Conservation (phyloP, 2,797 vertebrate species). For the Neosilurus hyrtlii region DNA sequence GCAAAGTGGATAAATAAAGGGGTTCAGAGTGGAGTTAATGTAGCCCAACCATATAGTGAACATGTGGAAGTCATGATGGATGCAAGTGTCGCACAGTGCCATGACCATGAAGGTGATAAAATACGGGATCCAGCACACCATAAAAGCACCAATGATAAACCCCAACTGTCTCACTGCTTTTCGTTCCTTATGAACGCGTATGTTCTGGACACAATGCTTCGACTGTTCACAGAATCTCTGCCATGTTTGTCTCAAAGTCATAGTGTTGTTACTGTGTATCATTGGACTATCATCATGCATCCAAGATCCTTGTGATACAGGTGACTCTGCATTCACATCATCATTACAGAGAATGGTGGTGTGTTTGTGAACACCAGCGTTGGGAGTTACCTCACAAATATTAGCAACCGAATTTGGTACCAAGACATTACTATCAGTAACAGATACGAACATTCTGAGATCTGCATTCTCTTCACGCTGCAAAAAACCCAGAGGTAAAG, state of each 20-base stretch:
- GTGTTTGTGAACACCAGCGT: slow-evolving; percentile 72
- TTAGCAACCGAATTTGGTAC: slow-evolving; percentile 66
- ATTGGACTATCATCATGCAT: slow-evolving; percentile 48
- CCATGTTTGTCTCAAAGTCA: slow-evolving; percentile 81
- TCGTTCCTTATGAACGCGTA: slow-evolving; percentile 81
- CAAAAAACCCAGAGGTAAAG: slow-evolving; percentile 48
- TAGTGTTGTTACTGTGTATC: slow-evolving; percentile 63
- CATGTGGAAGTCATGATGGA: slow-evolving; percentile 82
- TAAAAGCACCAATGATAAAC: slow-evolving; percentile 88
- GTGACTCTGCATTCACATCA: slow-evolving; percentile 50
- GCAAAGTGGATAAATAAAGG: slow-evolving; percentile 93
- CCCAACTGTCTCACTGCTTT: slow-evolving; percentile 94
- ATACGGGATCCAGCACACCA: slow-evolving; percentile 96
- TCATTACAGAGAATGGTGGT: slow-evolving; percentile 63
- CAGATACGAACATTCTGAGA: slow-evolving; percentile 62
- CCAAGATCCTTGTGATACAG: slow-evolving; percentile 48
- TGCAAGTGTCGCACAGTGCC: slow-evolving; percentile 79
- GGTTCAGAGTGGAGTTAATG: slow-evolving; percentile 93
- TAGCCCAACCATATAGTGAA: slow-evolving; percentile 96
- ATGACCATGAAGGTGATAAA: slow-evolving; percentile 90
- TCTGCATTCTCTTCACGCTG: slow-evolving; percentile 59
- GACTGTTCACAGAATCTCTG: slow-evolving; percentile 79
- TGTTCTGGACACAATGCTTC: slow-evolving; percentile 70
- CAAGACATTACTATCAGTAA: slow-evolving; percentile 68
- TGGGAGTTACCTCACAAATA: slow-evolving; percentile 63